Evolutionary conservation across 64 coral and sea anemone genomes (phyloP).

Genomic region (Pocillopora damicornis): DNA sequence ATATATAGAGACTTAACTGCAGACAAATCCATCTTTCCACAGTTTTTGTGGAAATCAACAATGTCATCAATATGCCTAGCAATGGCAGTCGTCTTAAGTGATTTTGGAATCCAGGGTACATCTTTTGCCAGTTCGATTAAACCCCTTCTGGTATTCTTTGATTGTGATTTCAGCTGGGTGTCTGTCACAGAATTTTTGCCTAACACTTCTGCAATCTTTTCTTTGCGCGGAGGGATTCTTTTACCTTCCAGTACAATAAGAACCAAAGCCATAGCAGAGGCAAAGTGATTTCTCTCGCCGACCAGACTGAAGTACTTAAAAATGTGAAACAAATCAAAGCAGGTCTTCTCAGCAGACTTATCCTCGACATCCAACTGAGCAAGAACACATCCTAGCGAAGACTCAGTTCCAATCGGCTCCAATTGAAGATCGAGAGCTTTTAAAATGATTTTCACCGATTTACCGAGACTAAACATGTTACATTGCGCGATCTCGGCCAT

Average conservation of each 20-base stretch:
- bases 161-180: not conserved
- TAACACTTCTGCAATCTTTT: slow-evolving; percentile 19
- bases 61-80: slow-evolving; percentile 6
- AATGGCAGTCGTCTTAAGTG: not conserved
- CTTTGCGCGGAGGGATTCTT: not conserved
- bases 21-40: not conserved
- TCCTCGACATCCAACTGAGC: slow-evolving; percentile 2
- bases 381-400: not conserved
- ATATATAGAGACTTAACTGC: slow-evolving; percentile 10
- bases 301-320: not conserved
- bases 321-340: not conserved
- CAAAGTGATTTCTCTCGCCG: not conserved
- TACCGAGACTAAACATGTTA: slow-evolving; percentile 13
- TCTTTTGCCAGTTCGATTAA: slow-evolving; percentile 7
- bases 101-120: slow-evolving; percentile 23
- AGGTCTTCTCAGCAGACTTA: not conserved
- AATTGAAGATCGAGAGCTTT: not conserved
- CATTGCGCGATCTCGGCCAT: slow-evolving; percentile 27
- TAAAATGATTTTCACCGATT: not conserved
- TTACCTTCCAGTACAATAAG: slow-evolving; percentile 1
- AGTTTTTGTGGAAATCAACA: slow-evolving; percentile 18
- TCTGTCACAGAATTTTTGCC: slow-evolving; percentile 17
- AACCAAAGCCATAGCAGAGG: not conserved
- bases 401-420: not conserved
- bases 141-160: not conserved